phyloP scores from a whole-genome alignment of 1,140 invertebrate genomes.

The Eufriesea mexicana region DNA sequence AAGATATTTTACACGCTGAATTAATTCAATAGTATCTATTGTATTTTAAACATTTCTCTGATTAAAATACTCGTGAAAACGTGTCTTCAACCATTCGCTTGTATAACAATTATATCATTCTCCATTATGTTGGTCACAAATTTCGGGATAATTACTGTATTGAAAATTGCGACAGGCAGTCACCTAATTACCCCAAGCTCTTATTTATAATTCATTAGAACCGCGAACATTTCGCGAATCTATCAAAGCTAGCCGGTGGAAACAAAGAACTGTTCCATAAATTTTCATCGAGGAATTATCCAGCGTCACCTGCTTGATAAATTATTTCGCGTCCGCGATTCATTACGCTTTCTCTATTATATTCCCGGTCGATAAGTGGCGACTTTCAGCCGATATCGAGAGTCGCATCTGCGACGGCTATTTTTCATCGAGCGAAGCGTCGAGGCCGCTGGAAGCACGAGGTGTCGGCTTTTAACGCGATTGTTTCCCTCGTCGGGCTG shows the following conservation, averaged over 20 bases:
- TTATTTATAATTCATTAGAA: background rate
- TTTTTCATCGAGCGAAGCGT: conserved; percentile 26
- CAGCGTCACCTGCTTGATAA: background rate
- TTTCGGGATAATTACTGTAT: background rate
- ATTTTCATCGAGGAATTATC: background rate
- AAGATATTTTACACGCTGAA: no score
- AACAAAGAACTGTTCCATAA: background rate
- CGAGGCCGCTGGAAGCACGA: no score
- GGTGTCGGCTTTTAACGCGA: conserved; percentile 37
- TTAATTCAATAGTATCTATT: no score
- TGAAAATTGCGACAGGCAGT: background rate
- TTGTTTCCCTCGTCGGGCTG: conserved; percentile 24
- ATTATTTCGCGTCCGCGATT: background rate
- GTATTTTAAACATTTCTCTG: no score
- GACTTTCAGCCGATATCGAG: background rate
- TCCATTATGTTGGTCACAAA: background rate
- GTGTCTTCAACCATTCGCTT: no score
- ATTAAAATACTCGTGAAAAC: no score
- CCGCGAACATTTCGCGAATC: background rate
- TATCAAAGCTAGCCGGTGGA: background rate
- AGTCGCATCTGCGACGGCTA: background rate
- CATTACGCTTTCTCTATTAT: background rate
- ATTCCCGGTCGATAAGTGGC: background rate
- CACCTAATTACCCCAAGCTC: background rate
- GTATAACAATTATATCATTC: background rate